phyloP scores from a whole-genome alignment of 2,888 invertebrate species.

The Patella ulyssiponensis region DNA sequence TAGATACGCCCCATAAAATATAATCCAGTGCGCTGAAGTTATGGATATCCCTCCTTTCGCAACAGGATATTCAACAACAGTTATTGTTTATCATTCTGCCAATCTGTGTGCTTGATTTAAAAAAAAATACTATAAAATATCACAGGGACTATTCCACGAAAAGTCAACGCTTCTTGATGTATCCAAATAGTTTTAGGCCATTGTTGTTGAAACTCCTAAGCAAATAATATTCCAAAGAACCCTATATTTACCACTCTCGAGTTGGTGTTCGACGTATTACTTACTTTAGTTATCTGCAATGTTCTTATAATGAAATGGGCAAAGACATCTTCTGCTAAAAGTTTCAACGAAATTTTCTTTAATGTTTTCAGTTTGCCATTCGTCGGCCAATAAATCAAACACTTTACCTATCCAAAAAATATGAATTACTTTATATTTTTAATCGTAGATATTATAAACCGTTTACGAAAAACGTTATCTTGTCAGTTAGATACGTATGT shows the following conservation, averaged over 20 bases:
- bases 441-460: conserved; percentile 1
- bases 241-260: not conserved
- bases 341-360: conserved; percentile 46
- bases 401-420: conserved; percentile 47
- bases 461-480: not conserved
- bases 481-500: not conserved
- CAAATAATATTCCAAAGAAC: not conserved
- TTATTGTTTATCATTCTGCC: too few relatives aligned
- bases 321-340: conserved; percentile 42
- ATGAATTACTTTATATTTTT: not conserved
- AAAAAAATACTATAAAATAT: too few relatives aligned
- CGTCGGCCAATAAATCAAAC: conserved; percentile 60
- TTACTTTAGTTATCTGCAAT: conserved; percentile 37
- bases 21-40: too few relatives aligned
- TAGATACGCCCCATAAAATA: too few relatives aligned
- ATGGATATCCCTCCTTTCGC: too few relatives aligned
- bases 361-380: conserved; percentile 33
- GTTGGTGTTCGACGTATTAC: not conserved
- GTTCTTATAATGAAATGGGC: conserved; percentile 53
- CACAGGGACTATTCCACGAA: too few relatives aligned
- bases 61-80: too few relatives aligned
- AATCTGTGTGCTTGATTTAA: too few relatives aligned
- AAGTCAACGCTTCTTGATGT: too few relatives aligned
- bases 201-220: conserved; percentile 4
- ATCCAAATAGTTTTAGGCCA: too few relatives aligned